Evolutionary conservation across 2,797 vertebrate genomes (phyloP), one percentile per base, ranked within the genome.

Genomic region (Tokudaia muenninki): DNA sequence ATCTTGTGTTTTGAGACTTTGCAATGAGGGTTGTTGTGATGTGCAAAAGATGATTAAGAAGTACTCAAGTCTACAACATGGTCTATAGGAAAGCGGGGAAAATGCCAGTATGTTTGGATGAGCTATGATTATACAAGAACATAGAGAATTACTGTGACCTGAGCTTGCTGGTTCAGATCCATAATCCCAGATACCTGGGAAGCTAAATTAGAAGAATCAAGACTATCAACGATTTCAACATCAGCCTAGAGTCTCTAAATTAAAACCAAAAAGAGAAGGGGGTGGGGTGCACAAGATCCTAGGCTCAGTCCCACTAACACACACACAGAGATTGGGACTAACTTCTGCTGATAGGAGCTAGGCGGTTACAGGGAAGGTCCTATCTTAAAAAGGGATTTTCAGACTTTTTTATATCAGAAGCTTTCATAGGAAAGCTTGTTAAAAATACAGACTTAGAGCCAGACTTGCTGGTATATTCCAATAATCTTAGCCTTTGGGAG

Each of bases 1-100:
- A 16, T 31, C 21, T 26, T 87, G 84, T 72, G 47, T 55, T 70
- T 87, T 70, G 65, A 87, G 65, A 50, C 37, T 70, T 87, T 70
- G 17, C 70, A 52, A 6, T 87, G 34, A 26, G 65, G 47, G 82
- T 96, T 50, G 13, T n/a, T 90, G 1, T 78, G 37, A 82, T 67
- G 12, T 92, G 8, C 63, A 80, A 44, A 87, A 90, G 87, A 13
- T 77, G 75, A 92, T 92, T 57, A 94, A 29, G 52, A 91, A 63
- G n/a, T 79, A 26, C 52, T 83, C n/a, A 90, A 87, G 6, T 95
- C 22, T 83, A 11, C 55, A 83, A 0, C 72, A 52, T 74, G 74
- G 34, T 83, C 83, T 95, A 34, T 41, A 78, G 77, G 75, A 80
- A 79, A 44, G 77, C 13, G 41, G 79, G 61, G 10, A n/a, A 29